Evolutionary conservation across 2,113 vertebrate species (phyloP).

Genomic region (Myiagra hebetior): DNA sequence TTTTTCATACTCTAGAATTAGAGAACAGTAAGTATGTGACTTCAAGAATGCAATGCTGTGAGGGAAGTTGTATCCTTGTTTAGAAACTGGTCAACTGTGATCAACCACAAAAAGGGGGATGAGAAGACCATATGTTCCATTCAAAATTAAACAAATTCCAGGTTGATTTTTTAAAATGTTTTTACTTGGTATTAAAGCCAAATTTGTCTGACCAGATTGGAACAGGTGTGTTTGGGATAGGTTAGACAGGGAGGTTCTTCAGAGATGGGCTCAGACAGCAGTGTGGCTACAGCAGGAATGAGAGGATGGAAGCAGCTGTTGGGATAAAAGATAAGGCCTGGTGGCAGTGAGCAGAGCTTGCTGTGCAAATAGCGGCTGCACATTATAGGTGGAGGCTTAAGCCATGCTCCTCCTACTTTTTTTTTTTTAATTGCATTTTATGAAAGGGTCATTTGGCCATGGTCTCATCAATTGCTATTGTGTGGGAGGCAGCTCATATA

Average conservation of each 20-base stretch:
- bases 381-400: background rate
- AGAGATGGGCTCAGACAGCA: background rate
- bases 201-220: background rate
- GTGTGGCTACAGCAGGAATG: background rate
- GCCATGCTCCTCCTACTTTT: background rate
- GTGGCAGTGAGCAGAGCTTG: background rate
- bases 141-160: background rate
- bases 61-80: background rate
- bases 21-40: background rate
- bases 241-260: background rate
- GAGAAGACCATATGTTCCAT: background rate
- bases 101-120: background rate
- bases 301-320: background rate
- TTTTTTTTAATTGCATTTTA: background rate
- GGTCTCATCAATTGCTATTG: background rate
- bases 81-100: background rate
- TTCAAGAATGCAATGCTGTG: background rate
- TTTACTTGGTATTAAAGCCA: background rate
- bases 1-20: background rate
- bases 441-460: background rate
- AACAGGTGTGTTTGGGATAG: background rate
- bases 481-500: background rate
- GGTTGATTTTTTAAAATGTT: background rate
- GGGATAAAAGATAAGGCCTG: background rate
- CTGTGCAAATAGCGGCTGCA: background rate